A percentile compares a stretch with the other conserved stretches of the same genome.
phyloP scores from a whole-genome alignment of 2,888 invertebrate species.

The Encarsia formosa region DNA sequence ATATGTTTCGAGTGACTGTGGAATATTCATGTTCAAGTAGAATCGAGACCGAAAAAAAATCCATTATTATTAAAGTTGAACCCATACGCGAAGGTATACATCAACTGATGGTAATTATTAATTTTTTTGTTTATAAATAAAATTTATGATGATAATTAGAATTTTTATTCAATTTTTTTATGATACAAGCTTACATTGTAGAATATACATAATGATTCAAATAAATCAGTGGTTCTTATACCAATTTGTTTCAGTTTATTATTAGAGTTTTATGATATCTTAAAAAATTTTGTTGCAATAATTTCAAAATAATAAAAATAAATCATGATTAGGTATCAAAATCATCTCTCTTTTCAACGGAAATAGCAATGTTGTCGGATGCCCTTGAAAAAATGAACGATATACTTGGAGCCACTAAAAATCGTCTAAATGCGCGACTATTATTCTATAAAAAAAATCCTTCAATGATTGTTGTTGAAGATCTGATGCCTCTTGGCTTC shows the following conservation, averaged over 20 bases:
- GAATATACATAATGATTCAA: no score
- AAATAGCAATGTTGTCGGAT: slow-evolving; percentile 43
- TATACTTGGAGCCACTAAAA: slow-evolving; percentile 29
- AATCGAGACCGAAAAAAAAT: slow-evolving; percentile 33
- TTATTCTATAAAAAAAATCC: slow-evolving; percentile 43
- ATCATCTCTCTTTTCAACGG: slow-evolving; percentile 36
- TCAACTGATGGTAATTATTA: slow-evolving; percentile 43
- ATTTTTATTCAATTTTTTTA: no score
- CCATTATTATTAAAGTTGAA: slow-evolving; percentile 43
- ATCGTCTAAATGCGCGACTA: slow-evolving; percentile 40
- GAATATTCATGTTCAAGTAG: slow-evolving; percentile 29
- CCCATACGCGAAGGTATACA: slow-evolving; percentile 50
- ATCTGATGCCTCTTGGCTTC: slow-evolving; percentile 56
- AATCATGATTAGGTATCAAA: slow-evolving; percentile 40
- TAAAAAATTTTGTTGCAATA: not conserved
- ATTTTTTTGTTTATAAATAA: no score
- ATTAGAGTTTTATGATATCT: not conserved
- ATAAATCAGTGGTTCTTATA: no score
- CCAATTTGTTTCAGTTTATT: no score
- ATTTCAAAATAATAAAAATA: no score
- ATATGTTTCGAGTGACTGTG: slow-evolving; percentile 39
- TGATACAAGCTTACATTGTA: no score
- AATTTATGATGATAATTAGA: no score
- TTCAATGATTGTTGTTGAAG: slow-evolving; percentile 54
- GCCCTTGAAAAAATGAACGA: slow-evolving; percentile 41